phyloP scores from a whole-genome alignment of 2,113 vertebrate species.

The Eulacestoma nigropectus region DNA sequence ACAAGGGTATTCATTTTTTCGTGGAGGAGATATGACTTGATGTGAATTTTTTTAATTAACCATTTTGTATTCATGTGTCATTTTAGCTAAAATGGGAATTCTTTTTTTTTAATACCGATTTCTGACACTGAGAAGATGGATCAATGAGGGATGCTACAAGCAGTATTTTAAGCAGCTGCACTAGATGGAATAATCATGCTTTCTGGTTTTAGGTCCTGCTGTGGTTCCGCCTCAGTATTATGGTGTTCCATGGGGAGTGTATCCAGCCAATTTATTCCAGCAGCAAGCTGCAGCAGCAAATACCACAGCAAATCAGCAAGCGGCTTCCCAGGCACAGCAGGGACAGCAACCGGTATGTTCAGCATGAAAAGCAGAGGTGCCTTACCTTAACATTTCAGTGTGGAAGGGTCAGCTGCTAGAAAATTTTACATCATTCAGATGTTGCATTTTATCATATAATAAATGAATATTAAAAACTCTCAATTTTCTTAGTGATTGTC shows the following conservation, averaged over 20 bases:
- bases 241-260: slow-evolving; percentile 95
- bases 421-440: not conserved
- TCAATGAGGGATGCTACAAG: not conserved
- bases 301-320: slow-evolving; percentile 87
- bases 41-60: not conserved
- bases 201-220: slow-evolving; percentile 80
- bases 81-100: not conserved
- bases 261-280: slow-evolving; percentile 97
- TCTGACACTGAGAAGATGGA: not conserved
- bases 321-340: slow-evolving; percentile 86
- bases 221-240: slow-evolving; percentile 98
- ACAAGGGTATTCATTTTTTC: not conserved
- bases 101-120: not conserved
- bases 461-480: not conserved
- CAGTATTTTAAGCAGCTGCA: not conserved
- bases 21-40: not conserved
- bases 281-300: slow-evolving; percentile 88
- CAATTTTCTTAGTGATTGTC: not conserved
- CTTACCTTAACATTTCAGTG: not conserved
- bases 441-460: not conserved
- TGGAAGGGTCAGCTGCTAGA: not conserved
- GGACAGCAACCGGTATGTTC: slow-evolving; percentile 88
- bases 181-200: not conserved
- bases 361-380: not conserved
- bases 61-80: not conserved